Base-by-base conservation (phyloP, 2,888 invertebrate species). In the Eristalinus aeneus region DNA sequence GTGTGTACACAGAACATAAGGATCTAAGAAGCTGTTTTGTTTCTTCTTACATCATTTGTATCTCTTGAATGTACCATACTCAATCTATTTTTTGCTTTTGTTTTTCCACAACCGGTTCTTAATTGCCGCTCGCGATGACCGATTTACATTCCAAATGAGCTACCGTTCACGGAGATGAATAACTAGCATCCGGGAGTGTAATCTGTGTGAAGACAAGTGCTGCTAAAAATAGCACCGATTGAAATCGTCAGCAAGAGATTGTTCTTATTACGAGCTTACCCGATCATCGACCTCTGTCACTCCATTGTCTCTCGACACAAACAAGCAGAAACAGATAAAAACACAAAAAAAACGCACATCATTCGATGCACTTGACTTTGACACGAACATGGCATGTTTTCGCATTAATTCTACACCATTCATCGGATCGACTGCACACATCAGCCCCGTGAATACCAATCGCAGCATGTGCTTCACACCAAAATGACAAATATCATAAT, bases 361-460 rank as follows among this genome's bases (percentile, higher is more conserved):
- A 65, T 46, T 39, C 34, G 27, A 32, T 76, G 71, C 75, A 80
- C 80, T 76, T 85, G 84, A 80, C 75, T 84, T 76, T 76, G 68
- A 76, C 36, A 72, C 53, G 23, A 20, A 36, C 69, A 63, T 23
- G 60, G 27, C 56, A 54, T 60, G 67, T 71, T 69, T 27, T 60
- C 71, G 64, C 46, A 54, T 79, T 65, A 27, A 32, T 56, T 54
- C 22, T 16, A 22, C 39, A 72, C 31, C 31, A 46, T 64, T 39
- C 74, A 74, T 64, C 79, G 79, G 60, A 75, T 69, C 20, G 39
- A 54, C 31, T 56, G 39, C 61, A n/a, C 10, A 22, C 10, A 39
- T 31, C 11, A 39, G 20, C 31, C 36, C 39, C 46, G 16, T 65
- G 60, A 60, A 60, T 31, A 27, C n/a, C 60, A 27, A 60, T 27